phyloP scores from a whole-genome alignment of 2,113 vertebrate species.

The Mystacornis crossleyi region DNA sequence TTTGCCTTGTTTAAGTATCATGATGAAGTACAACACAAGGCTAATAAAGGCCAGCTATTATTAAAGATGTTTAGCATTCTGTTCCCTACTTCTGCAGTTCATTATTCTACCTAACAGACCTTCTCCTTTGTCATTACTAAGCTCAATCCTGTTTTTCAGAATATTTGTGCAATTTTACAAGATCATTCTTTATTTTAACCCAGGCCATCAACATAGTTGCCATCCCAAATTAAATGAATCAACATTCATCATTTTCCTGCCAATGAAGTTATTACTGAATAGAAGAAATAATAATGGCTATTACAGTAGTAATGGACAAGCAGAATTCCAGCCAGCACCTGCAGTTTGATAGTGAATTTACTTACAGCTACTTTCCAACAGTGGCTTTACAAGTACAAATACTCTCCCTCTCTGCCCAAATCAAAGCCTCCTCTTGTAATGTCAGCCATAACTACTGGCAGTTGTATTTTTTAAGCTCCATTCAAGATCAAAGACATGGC shows the following conservation, averaged over 20 bases:
- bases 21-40: neutral
- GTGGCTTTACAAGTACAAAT: neutral
- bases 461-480: neutral
- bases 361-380: neutral
- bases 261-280: neutral
- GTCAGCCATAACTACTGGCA: neutral
- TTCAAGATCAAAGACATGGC: neutral
- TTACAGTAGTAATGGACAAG: neutral
- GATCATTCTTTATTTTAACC: neutral
- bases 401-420: neutral
- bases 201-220: neutral
- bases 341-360: neutral
- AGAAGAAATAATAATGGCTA: neutral
- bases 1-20: neutral
- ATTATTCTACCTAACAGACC: neutral
- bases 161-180: neutral
- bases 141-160: neutral
- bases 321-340: neutral
- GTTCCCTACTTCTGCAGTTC: neutral
- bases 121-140: neutral
- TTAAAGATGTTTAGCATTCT: neutral
- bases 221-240: neutral
- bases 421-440: neutral
- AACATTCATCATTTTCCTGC: neutral
- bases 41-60: neutral